phyloP scores from a whole-genome alignment of 2,888 invertebrate species.

The Cetonia aurata region DNA sequence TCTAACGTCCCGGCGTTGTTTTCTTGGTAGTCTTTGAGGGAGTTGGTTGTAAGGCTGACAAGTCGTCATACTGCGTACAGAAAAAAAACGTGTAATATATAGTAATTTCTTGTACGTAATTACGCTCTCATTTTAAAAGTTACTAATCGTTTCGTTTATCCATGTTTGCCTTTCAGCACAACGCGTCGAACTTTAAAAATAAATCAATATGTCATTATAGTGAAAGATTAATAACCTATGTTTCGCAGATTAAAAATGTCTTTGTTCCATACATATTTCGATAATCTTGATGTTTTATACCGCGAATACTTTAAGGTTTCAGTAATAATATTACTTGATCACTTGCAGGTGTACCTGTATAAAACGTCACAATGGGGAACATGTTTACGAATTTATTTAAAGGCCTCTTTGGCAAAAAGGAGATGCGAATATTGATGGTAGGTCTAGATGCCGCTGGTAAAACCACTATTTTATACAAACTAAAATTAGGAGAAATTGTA shows the following conservation, averaged over 20 bases:
- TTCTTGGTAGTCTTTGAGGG: constrained; percentile 66
- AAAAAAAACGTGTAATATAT: constrained; percentile 30
- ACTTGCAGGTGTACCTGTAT: constrained; percentile 58
- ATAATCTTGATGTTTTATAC: constrained; percentile 1
- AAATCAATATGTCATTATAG: constrained; percentile 63
- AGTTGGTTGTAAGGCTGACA: constrained; percentile 70
- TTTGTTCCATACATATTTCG: constrained; percentile 57
- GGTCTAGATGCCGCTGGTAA: constrained; percentile 99
- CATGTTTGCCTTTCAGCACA: constrained; percentile 20
- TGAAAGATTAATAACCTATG: constrained; percentile 62
- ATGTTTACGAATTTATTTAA: constrained; percentile 97
- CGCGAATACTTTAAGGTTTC: not conserved
- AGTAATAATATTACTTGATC: constrained; percentile 6
- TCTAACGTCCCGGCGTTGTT: constrained; percentile 54
- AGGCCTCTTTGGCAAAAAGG: constrained; percentile 99
- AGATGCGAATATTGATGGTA: constrained; percentile 99
- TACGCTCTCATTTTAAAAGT: not conserved
- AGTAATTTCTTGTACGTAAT: constrained; percentile 32
- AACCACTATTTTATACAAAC: constrained; percentile 99
- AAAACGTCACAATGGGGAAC: constrained; percentile 91
- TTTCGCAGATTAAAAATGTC: constrained; percentile 49
- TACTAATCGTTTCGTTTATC: not conserved
- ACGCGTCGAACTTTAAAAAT: constrained; percentile 50
- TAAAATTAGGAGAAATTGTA: constrained; percentile 99
- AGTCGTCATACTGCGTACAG: constrained; percentile 63